Evolutionary conservation across 2,888 invertebrate genomes (phyloP).

Genomic region (Eupsilia transversa): DNA sequence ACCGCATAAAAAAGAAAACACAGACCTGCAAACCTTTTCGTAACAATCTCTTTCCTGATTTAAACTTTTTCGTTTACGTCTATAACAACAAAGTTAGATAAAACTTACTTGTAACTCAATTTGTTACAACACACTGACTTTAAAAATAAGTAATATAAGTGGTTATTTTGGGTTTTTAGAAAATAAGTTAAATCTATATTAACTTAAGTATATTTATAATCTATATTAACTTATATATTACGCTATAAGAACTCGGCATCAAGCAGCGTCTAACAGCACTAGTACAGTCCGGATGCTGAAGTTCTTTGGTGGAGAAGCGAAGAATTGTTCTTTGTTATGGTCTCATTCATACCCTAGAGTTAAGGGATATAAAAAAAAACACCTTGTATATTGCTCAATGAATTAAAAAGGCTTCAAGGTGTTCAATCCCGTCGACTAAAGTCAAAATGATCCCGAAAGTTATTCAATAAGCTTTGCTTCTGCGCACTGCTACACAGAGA

Average conservation of each 20-base stretch:
- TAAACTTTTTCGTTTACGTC: conserved; percentile 37
- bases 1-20: conserved; percentile 4
- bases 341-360: too few relatives aligned
- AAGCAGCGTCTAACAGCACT: too few relatives aligned
- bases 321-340: too few relatives aligned
- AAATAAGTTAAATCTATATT: background rate
- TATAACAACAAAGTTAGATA: conserved; percentile 31
- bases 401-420: background rate
- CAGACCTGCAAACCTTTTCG: background rate
- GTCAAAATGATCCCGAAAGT: conserved; percentile 11
- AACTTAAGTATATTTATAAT: too few relatives aligned
- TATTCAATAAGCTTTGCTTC: conserved; percentile 23
- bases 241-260: too few relatives aligned
- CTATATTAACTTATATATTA: too few relatives aligned
- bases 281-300: too few relatives aligned
- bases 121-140: conserved; percentile 11
- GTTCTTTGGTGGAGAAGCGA: too few relatives aligned
- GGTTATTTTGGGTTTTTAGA: background rate
- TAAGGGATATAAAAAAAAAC: too few relatives aligned
- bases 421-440: background rate
- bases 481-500: background rate
- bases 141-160: background rate
- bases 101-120: conserved; percentile 18
- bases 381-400: background rate
- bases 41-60: conserved; percentile 31